phyloP scores from a whole-genome alignment of 2,888 invertebrate genomes.

The Aleiodes alternator region DNA sequence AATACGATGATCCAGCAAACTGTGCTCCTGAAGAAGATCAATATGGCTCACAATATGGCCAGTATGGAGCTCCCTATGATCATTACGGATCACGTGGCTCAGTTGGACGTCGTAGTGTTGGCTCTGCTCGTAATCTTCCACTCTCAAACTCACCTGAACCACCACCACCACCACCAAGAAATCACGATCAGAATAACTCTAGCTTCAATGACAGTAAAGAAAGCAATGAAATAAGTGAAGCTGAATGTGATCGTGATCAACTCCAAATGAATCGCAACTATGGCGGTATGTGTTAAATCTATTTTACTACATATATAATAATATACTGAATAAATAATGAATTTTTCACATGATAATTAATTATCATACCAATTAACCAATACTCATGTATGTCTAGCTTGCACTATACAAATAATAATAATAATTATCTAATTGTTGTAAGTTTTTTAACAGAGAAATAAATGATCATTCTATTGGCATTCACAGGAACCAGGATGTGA shows the following conservation, averaged over 20 bases:
- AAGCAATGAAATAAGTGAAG: slow-evolving; percentile 95
- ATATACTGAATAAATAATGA: not conserved
- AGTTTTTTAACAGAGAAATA: not conserved
- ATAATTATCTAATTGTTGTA: not conserved
- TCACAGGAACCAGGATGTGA: slow-evolving; percentile 4
- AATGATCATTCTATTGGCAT: not conserved
- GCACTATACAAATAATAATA: not conserved
- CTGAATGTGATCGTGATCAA: slow-evolving; percentile 92
- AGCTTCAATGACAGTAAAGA: slow-evolving; percentile 95
- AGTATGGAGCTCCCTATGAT: slow-evolving; percentile 91
- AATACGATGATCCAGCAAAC: slow-evolving; percentile 95
- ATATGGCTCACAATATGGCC: slow-evolving; percentile 90
- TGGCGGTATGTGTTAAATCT: slow-evolving; percentile 81
- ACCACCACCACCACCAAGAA: slow-evolving; percentile 86
- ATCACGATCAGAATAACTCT: slow-evolving; percentile 86
- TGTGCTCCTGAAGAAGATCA: slow-evolving; percentile 94
- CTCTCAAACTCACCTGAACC: slow-evolving; percentile 80
- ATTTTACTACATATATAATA: slow-evolving; percentile 1
- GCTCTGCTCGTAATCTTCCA: slow-evolving; percentile 79
- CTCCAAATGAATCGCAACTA: slow-evolving; percentile 85
- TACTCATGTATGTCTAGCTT: slow-evolving; percentile 35
- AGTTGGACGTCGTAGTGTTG: slow-evolving; percentile 81
- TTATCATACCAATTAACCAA: slow-evolving; percentile 34
- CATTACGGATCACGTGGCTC: slow-evolving; percentile 92
- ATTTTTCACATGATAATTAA: not conserved